phyloP scores from a whole-genome alignment of 2,113 vertebrate genomes.

The Micronycteris hirsuta region DNA sequence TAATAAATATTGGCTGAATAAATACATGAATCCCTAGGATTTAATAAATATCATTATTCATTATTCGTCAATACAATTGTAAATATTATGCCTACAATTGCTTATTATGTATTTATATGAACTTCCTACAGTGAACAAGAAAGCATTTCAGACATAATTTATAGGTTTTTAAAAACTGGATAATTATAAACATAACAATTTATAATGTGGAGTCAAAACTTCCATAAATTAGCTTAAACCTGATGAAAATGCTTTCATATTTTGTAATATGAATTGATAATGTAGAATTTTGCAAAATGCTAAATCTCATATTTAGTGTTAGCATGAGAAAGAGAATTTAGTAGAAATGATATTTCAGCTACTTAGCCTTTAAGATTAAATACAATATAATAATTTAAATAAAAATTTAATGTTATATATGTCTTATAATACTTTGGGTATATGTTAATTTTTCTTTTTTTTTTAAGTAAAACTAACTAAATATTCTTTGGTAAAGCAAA shows the following conservation, averaged over 20 bases:
- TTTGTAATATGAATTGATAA: not conserved
- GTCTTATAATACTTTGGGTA: not conserved
- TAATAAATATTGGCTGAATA: constrained; percentile 11
- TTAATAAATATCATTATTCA: constrained; percentile 2
- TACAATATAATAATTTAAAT: not conserved
- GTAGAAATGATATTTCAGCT: not conserved
- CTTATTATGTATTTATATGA: not conserved
- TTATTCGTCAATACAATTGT: not conserved
- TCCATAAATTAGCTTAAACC: not conserved
- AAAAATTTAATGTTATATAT: not conserved
- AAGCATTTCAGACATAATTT: not conserved
- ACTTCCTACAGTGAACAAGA: not conserved
- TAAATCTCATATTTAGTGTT: not conserved
- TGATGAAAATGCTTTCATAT: not conserved
- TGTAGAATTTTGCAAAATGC: not conserved
- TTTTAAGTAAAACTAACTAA: not conserved
- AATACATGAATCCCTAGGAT: not conserved
- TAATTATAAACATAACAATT: not conserved
- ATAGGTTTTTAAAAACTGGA: not conserved
- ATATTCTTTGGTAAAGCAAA: not conserved
- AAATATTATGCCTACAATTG: not conserved
- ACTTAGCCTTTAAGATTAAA: not conserved
- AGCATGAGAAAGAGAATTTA: not conserved
- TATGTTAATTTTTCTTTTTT: not conserved
- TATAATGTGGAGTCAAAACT: not conserved